phyloP scores from a whole-genome alignment of 2,888 invertebrate species.

The Ctena decussata region DNA sequence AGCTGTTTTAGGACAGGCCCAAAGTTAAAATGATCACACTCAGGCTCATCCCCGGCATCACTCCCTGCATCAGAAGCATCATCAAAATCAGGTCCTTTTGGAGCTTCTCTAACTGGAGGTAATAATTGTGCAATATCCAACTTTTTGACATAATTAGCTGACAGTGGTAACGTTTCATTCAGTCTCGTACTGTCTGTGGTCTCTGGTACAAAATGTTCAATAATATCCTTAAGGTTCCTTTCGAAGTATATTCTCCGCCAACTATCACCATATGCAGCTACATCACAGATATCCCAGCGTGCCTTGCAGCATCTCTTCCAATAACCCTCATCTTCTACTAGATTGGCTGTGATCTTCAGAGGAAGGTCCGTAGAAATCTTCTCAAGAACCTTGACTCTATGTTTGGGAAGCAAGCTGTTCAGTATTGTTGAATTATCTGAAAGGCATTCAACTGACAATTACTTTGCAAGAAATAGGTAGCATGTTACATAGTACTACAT shows the following conservation, averaged over 20 bases:
- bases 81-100: slow-evolving; percentile 84
- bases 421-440: slow-evolving; percentile 85
- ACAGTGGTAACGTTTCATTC: slow-evolving; percentile 82
- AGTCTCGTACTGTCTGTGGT: slow-evolving; percentile 83
- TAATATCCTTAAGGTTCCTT: slow-evolving; percentile 85
- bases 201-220: slow-evolving; percentile 86
- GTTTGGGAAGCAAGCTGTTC: slow-evolving; percentile 82
- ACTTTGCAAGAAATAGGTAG: no score
- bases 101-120: slow-evolving; percentile 85
- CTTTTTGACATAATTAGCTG: slow-evolving; percentile 84
- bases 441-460: slow-evolving; percentile 47
- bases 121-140: slow-evolving; percentile 85
- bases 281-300: slow-evolving; percentile 86
- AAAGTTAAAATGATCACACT: slow-evolving; percentile 87
- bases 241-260: slow-evolving; percentile 87
- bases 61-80: slow-evolving; percentile 84
- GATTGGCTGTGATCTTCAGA: slow-evolving; percentile 86
- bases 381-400: slow-evolving; percentile 84
- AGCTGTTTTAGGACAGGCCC: slow-evolving; percentile 82
- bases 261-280: slow-evolving; percentile 82
- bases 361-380: slow-evolving; percentile 85
- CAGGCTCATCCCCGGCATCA: slow-evolving; percentile 85
- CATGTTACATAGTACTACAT: no score
- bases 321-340: slow-evolving; percentile 86
- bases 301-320: slow-evolving; percentile 86